Evolutionary conservation across 2,888 invertebrate species (phyloP), one percentile per base, ranked within the genome.

Genomic region (Amblyjoppa proteus): DNA sequence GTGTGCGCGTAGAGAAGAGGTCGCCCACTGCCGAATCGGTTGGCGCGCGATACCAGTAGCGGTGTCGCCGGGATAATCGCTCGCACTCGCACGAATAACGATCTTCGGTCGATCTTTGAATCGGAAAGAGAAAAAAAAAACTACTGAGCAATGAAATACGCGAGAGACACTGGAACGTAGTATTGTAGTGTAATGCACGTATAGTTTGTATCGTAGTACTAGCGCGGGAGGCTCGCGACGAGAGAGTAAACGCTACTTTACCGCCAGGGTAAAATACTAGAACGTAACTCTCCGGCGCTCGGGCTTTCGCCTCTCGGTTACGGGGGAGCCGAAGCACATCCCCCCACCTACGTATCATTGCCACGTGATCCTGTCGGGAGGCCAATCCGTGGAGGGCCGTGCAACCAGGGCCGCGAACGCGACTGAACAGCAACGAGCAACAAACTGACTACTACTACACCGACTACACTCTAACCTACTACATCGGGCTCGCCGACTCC

Each of bases 201-300:
- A 25, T 31, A 7, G 31, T 64, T 64, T 76, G 4, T 58, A 75
- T 20, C 38, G 41, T 68, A 85, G 82, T 70, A 71, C 79, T 71
- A 64, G 61, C 82, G 79, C 78, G 82, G 70, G 76, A 75, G 84
- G 70, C 81, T 74, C 87, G 76, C 83, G 78, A 87, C 87, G 89
- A 87, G 88, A 87, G 88, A 88, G 89, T 88, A 88, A 88, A 87
- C 90, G 87, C 87, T 91, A 90, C 92, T 90, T 90, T 90, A 91
- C 90, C 90, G 90, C 92, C 89, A 87, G 91, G 90, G 86, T 68
- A 91, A 92, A 92, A 92, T 92, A 91, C 91, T 90, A 92, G 91
- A 91, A 92, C 89, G 89, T 90, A 91, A 90, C 89, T 89, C 90
- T 86, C 87, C 64, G 64, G 64, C 64, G 16, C 64, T 31, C 31